phyloP scores from a whole-genome alignment of 2,888 invertebrate genomes.

The Quadroppia sp. region DNA sequence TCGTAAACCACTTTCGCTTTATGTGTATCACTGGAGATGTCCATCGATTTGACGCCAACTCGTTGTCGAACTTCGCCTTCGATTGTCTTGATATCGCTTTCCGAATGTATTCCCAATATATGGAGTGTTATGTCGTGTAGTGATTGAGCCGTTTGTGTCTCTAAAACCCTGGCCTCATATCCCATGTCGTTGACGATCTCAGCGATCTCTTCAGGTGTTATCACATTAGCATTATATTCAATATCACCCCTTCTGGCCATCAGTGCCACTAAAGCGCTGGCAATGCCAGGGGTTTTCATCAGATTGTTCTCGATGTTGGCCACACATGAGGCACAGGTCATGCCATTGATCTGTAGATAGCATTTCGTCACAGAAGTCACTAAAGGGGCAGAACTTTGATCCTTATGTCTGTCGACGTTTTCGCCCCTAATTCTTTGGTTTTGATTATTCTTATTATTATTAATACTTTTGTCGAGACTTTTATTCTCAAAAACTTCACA shows the following conservation, averaged over 20 bases:
- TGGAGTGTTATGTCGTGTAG: conserved; percentile 32
- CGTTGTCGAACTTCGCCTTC: background rate
- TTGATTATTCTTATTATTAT: background rate
- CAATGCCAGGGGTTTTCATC: conserved; percentile 70
- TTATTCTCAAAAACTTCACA: conserved; percentile 6
- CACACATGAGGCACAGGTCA: conserved; percentile 96
- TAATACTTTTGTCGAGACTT: background rate
- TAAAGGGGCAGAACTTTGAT: background rate
- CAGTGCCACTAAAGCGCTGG: conserved; percentile 80
- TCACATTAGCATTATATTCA: conserved; percentile 69
- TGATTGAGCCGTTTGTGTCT: conserved; percentile 4
- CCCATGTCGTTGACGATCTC: conserved; percentile 40
- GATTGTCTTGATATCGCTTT: background rate
- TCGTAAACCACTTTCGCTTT: conserved; percentile 91
- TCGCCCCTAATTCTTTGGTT: no score
- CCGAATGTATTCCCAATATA: conserved; percentile 24
- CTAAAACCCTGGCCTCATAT: conserved; percentile 17
- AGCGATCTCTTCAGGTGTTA: conserved; percentile 36
- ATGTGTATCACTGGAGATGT: conserved; percentile 74
- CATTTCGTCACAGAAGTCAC: conserved; percentile 18
- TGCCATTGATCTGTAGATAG: conserved; percentile 58
- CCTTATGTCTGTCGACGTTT: background rate
- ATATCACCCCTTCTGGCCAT: conserved; percentile 95
- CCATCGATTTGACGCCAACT: conserved; percentile 16
- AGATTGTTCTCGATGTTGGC: conserved; percentile 91